Evolutionary conservation across 2,113 vertebrate species (phyloP), one percentile per base, ranked within the genome.

Genomic region (Pampusana beccarii): DNA sequence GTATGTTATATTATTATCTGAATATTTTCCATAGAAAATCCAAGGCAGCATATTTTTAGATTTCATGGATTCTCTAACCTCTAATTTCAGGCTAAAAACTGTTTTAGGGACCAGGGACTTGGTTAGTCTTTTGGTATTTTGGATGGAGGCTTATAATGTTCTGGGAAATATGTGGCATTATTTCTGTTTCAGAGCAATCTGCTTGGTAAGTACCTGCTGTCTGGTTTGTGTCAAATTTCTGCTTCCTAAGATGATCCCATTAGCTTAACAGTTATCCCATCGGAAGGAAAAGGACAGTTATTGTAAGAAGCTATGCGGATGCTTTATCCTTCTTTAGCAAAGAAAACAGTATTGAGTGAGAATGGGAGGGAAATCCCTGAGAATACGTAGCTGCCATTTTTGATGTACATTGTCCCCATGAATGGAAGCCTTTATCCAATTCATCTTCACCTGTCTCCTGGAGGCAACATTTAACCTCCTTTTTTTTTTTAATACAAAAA

Each of bases 181-280:
- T 70, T 91, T 93, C 40, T 86, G 17, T 85, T 96, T 81, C 88
- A 92, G 86, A 86, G 40, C 61, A 79, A 38, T 79, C 85, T 90
- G 61, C 83, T 79, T 88, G 65, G 13, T 74, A 64, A 80, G 72
- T 71, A 60, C 13, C 3, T 60, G 48, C 80, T 86, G 81, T 70
- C 86, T 91, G 61, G 7, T 54, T 90, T 33, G 10, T 83, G 74
- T 82, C 0, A 2, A 64, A 79, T 95, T 82, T 75, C 72, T 85
- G 36, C 83, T 96, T 93, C 79, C 89, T 24, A 31, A 72, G 71
- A 65, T 93, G 95, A 91, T 95, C 73, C 77, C 73, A 79, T 96
- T 92, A 89, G 83, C 73, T 91, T 91, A 91, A 72, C 77, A 79
- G 38, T 86, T 95, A 94, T 86, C 82, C 90, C 67, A 64, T 88